phyloP scores from a whole-genome alignment of 2,888 invertebrate genomes.

The Mechanitis messenoides region DNA sequence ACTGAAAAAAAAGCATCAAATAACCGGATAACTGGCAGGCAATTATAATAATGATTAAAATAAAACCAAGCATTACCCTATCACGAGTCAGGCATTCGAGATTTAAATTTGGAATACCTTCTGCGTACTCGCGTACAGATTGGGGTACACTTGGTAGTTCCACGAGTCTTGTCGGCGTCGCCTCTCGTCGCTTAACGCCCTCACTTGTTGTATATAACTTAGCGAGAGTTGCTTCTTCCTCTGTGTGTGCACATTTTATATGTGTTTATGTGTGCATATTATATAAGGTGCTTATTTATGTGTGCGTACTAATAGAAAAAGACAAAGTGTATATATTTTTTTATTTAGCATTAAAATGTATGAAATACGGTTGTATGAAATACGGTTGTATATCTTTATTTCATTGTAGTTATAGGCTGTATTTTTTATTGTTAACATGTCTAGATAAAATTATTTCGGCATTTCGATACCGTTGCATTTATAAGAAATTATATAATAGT shows the following conservation, averaged over 20 bases:
- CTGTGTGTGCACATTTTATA: constrained; percentile 37
- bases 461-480: too few species aligned
- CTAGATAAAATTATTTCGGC: too few species aligned
- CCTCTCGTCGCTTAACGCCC: constrained; percentile 59
- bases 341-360: too few species aligned
- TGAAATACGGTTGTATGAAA: too few species aligned
- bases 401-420: too few species aligned
- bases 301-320: too few species aligned
- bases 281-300: not conserved
- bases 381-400: too few species aligned
- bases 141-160: constrained; percentile 91
- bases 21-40: not conserved
- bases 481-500: too few species aligned
- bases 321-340: too few species aligned
- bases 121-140: constrained; percentile 88
- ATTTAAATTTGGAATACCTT: constrained; percentile 76
- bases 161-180: constrained; percentile 74
- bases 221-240: constrained; percentile 61
- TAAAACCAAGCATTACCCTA: not conserved
- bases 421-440: too few species aligned
- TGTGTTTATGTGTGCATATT: not conserved
- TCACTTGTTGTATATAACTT: constrained; percentile 67
- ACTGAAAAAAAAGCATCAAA: too few species aligned
- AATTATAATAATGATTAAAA: not conserved
- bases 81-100: not conserved